Evolutionary conservation across 1,140 invertebrate species (phyloP).

Genomic region (Meloidogyne hapla): DNA sequence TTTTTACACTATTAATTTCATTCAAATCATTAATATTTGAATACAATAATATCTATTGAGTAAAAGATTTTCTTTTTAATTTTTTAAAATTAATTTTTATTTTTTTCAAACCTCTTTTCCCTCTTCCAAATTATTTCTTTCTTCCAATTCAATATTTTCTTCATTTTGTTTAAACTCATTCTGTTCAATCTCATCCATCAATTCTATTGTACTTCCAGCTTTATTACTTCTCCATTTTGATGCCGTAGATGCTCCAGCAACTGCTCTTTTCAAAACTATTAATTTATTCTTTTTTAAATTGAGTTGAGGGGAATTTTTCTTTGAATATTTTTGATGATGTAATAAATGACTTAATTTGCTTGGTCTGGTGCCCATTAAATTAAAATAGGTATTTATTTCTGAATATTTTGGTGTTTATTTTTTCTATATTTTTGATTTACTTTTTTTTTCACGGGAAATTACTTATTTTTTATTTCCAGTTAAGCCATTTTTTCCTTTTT

Average conservation of each 20-base stretch:
- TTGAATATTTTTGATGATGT: not conserved
- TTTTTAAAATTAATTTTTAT: too few relatives aligned
- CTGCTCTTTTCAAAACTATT: conserved; percentile 3
- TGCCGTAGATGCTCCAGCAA: not conserved
- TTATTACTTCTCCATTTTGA: not conserved
- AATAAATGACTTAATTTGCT: not conserved
- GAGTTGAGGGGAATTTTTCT: not conserved
- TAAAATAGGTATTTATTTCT: not conserved
- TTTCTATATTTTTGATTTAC: too few relatives aligned
- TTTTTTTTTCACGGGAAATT: not conserved
- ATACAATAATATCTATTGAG: not conserved
- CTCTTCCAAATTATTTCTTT: conserved; percentile 4
- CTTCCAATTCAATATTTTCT: conserved; percentile 13
- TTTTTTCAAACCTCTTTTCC: not conserved
- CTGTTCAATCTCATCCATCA: not conserved
- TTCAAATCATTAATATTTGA: not conserved
- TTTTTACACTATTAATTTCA: not conserved
- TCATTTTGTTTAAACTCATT: not conserved
- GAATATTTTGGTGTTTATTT: too few relatives aligned
- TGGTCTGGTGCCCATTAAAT: not conserved
- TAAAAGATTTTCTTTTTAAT: not conserved
- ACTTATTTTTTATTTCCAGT: too few relatives aligned
- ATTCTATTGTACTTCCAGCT: not conserved
- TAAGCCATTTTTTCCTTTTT: not conserved
- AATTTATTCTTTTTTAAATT: conserved; percentile 7